A percentile compares a stretch with the other conserved stretches of the same genome.
Evolutionary conservation across 2,797 vertebrate species (phyloP).

Genomic region (Amblyopsis hoosieri): DNA sequence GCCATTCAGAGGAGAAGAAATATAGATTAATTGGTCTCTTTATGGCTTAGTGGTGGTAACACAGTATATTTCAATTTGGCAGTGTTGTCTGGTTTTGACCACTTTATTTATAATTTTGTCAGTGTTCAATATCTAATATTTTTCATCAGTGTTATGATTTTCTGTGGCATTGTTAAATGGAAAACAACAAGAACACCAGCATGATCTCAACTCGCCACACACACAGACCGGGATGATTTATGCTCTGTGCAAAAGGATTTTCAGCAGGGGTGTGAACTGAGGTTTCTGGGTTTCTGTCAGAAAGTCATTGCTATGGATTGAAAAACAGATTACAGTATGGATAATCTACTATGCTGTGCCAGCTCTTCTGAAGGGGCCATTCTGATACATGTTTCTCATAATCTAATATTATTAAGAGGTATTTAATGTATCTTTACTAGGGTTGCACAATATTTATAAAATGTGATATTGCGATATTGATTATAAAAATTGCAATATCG

Average conservation of each 20-base stretch:
- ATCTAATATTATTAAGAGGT: too few species aligned
- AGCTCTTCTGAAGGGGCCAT: slow-evolving; percentile 4
- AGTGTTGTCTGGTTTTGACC: background rate
- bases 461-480: too few species aligned
- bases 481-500: too few species aligned
- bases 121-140: too few species aligned
- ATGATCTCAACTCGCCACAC: slow-evolving; percentile 2
- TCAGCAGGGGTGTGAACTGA: slow-evolving; percentile 21
- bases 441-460: too few species aligned
- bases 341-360: slow-evolving; percentile 14
- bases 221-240: slow-evolving; percentile 13
- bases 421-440: background rate
- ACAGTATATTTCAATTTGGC: background rate
- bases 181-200: slow-evolving; percentile 10
- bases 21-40: slow-evolving; percentile 43
- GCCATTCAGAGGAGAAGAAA: slow-evolving; percentile 28
- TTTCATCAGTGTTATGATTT: background rate
- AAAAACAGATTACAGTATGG: slow-evolving; percentile 16
- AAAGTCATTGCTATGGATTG: background rate
- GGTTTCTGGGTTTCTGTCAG: slow-evolving; percentile 28
- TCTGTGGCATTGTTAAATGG: slow-evolving; percentile 23
- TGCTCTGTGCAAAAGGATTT: slow-evolving; percentile 20
- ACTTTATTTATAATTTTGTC: too few species aligned
- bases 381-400: background rate
- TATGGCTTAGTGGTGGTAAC: slow-evolving; percentile 6